Base-by-base conservation (phyloP, 2,888 invertebrate genomes). In the Ennomos erosarius region DNA sequence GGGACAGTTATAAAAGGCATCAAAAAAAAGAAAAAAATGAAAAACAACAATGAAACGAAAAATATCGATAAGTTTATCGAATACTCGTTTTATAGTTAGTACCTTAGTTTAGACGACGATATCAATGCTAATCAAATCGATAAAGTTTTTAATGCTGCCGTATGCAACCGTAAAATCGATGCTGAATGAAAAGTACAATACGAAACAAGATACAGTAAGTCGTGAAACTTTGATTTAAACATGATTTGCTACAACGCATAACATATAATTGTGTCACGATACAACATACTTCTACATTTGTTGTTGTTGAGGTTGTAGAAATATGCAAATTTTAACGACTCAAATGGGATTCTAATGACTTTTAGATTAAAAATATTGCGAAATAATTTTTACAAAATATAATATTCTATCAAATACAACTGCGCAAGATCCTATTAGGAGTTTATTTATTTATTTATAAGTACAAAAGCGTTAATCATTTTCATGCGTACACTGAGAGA, bases 401-500 rank as follows among this genome's bases (percentile, higher is more conserved):
- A 8, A 42, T 42, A 4, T 9, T 9, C n/a, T 33, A 26, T 26
- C 26, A 26, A 26, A 26, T 26, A 26, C 26, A 26, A 4, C 26
- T 26, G 6, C 26, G 26, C 26, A 26, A 26, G 26, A n/a, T n/a
- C n/a, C n/a, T n/a, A n/a, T n/a, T n/a, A n/a, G n/a, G n/a, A n/a
- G n/a, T n/a, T n/a, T n/a, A n/a, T n/a, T n/a, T n/a, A n/a, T n/a
- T n/a, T n/a, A n/a, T n/a, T n/a, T n/a, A n/a, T n/a, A n/a, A n/a
- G n/a, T n/a, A 26, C 26, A 13, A 43, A 42, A 37, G 34, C 48
- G 52, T 39, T 34, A 8, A 48, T 44, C 47, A 58, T 53, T 35
- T 49, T n/a, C 9, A 16, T 33, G 16, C 13, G 16, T 34, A 12
- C 39, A 10, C 38, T 54, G 46, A 55, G 45, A 34, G 11, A 13